Evolutionary conservation across 1,140 invertebrate species (phyloP).

Genomic region (Cherax destructor): DNA sequence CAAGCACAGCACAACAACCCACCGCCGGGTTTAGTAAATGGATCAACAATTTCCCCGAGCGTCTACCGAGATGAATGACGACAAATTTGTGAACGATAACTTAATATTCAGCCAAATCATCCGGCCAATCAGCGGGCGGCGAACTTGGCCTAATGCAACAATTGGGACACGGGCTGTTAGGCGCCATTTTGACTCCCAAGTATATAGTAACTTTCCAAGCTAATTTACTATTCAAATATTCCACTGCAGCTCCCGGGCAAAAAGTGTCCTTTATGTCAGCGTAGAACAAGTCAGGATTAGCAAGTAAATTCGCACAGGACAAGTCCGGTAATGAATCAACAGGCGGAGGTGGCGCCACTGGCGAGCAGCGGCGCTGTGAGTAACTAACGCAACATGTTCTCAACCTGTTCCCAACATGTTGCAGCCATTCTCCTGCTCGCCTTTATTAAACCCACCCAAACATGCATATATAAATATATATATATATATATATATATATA

Average conservation of each 20-base stretch:
- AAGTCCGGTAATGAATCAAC: neutral
- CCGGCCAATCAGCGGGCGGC: neutral
- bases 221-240: conserved; percentile 21
- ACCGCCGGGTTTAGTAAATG: neutral
- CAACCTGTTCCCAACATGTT: neutral
- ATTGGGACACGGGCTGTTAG: neutral
- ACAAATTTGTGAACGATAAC: conserved; percentile 5
- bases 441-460: too few relatives aligned
- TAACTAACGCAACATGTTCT: neutral
- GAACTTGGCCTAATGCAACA: conserved; percentile 6
- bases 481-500: too few relatives aligned
- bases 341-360: neutral
- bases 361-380: neutral
- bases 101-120: conserved; percentile 1
- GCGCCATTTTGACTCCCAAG: neutral
- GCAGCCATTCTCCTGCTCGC: neutral
- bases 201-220: conserved; percentile 12
- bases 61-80: conserved; percentile 3
- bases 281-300: conserved; percentile 11
- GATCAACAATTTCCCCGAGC: neutral
- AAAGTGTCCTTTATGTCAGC: conserved; percentile 2
- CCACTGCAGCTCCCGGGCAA: neutral
- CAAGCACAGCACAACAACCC: too few relatives aligned
- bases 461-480: too few relatives aligned
- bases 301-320: conserved; percentile 9